Base-by-base conservation (phyloP, 2,888 invertebrate genomes). In the Dugesia japonica region DNA sequence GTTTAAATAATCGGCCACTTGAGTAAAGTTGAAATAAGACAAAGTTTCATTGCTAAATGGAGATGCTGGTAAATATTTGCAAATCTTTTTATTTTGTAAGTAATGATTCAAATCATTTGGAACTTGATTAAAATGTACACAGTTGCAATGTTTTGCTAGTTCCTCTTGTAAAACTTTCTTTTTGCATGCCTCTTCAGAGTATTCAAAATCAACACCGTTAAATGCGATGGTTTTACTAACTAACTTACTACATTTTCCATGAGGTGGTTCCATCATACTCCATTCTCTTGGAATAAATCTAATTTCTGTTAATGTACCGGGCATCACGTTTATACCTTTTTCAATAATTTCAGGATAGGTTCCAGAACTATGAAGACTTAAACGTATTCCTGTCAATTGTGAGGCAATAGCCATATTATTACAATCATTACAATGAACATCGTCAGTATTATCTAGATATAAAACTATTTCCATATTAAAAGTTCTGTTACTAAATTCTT, bases 221-320 rank as follows among this genome's bases (percentile, higher is more conserved):
- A 77, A 77, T 26, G 26, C 9, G 7, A 77, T 26, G 0, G 42
- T 42, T 28, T 42, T 42, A 13, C 26, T 77, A 26, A 28, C 28
- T n/a, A n/a, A n/a, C 56, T 33, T 17, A 26, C 71, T 76, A 76
- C 77, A 77, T 26, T 56, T 42, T 26, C 77, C 77, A 28, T 77
- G 77, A 13, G 77, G 77, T 26, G 77, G 77, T 38, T 77, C 76
- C 77, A 76, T 77, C 77, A 77, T 77, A 31, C 27, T 76, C 77
- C 77, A 77, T 71, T 77, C 56, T 20, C 42, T 77, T 0, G 77
- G 77, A 20, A 56, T 71, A 9, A 77, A 75, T 75, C 33, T 77
- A 42, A 77, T 77, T 76, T 77, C 77, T 13, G 77, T 77, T 1
- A 77, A 77, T 9, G 74, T 77, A 15, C 77, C 77, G 9, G 77